Evolutionary conservation across 2,888 invertebrate species (phyloP), one percentile per base, ranked within the genome.

Genomic region (Spodoptera picta): DNA sequence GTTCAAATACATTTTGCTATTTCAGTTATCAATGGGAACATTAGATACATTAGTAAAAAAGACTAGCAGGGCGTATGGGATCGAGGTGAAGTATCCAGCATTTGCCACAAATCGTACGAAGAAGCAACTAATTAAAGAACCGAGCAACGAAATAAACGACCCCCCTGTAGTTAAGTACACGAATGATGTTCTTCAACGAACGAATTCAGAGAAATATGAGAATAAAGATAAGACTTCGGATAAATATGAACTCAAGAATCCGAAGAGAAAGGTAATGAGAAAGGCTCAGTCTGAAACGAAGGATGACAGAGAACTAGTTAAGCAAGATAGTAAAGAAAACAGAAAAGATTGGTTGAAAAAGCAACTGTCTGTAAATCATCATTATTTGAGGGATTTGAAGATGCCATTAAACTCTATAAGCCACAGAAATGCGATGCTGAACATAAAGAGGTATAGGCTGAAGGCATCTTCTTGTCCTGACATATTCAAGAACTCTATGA

Each of bases 401-500:
- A 95, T 97, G 84, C 97, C 97, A 77, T 95, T 97, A 72, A 97
- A 97, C 84, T 97, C 97, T 0, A 96, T 98, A 73, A 97, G 98
- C 88, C 98, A 98, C 88, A 96, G 98, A 51, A 98, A 97, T 48
- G 98, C 98, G 5, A 97, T 98, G 94, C 90, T 98, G 61, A 98
- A 97, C 87, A 97, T 97, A 61, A 97, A 97, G 81, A 96, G 97
- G 72, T 98, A 98, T 88, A 95, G 97, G 59, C 90, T 98, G 65
- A 95, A 97, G 69, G 98, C 98, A 1, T 98, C 98, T 3, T 98
- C 98, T 49, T 98, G 98, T 87, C 99, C 99, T 0, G 97, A 99
- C 90, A 98, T 99, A 81, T 98, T 96, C 85, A 96, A 97, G 79
- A 98, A 98, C 86, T 98, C 98, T n/a, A 98, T 98, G 97, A 97